Evolutionary conservation across 1,140 invertebrate genomes (phyloP), one percentile per base, ranked within the genome.

Genomic region (Dendroctonus valens): DNA sequence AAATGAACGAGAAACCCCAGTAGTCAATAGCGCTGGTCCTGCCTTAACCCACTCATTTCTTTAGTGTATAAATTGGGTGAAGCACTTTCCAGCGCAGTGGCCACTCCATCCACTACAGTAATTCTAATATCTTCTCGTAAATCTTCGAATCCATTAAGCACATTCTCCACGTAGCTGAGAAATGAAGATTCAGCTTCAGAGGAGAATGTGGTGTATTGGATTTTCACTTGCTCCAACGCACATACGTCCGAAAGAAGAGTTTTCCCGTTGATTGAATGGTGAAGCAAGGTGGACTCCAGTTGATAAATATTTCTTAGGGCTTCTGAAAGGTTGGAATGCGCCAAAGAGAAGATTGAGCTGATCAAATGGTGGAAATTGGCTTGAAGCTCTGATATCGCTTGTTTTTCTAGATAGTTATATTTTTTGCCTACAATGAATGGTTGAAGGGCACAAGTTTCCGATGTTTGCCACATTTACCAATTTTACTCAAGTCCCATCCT

Each of bases 191-290:
- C 55, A 6, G 46, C 48, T 14, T 53, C 49, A 26, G n/a, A 42
- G 0, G 55, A 59, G 6, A 38, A 51, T 4, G 48, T 51, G 4
- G 64, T 63, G 14, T 68, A 65, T 48, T 59, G 61, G 5, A 70
- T 38, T 26, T 62, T 61, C 3, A 69, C 59, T 2, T 52, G 40
- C 62, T 71, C 61, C 11, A 52, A 51, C 15, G 51, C 55, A 14
- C 44, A 62, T 9, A 62, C 49, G 15, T 65, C 42, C 6, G 64
- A 67, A 44, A 70, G 7, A 44, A 74, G 54, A 9, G 71, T 68
- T 62, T 59, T 69, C n/a, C 70, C 72, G 8, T 67, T 58, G 6
- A 74, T 63, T 67, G 69, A 59, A 50, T 70, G 69, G 55, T 69
- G 73, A 5, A 74, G 41, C 9, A 74, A 38, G 6, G 65, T 44